These are phyloP conservation scores for Linepithema humile DNA, from an alignment of 1,140 invertebrate species.

Conservation along the genomic window DNA sequence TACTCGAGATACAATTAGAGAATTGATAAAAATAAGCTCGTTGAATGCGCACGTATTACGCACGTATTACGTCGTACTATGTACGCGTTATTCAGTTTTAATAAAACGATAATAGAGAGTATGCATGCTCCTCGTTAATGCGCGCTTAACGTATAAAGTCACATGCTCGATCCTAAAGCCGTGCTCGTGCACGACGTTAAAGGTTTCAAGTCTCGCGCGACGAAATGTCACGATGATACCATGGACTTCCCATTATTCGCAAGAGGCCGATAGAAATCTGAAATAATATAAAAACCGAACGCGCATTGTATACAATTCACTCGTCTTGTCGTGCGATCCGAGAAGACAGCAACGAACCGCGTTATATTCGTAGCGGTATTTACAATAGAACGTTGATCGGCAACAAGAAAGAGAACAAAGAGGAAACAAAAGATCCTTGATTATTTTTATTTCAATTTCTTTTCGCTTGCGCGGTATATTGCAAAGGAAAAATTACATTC, in stretches of 20 bases:
- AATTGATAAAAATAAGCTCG: constrained; percentile 47
- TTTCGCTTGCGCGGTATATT: constrained; percentile 22
- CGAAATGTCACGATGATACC: constrained; percentile 65
- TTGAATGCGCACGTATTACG: not conserved
- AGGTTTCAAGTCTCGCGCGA: constrained; percentile 59
- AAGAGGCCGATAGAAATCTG: constrained; percentile 20
- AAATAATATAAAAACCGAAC: constrained; percentile 38
- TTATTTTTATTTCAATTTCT: constrained; percentile 53
- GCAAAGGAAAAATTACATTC: constrained; percentile 32
- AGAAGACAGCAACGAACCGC: constrained; percentile 24
- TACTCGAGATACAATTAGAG: constrained; percentile 50
- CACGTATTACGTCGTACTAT: constrained; percentile 20
- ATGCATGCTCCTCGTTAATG: constrained; percentile 3
- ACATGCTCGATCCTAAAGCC: not conserved
- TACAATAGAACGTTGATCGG: constrained; percentile 58
- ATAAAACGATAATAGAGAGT: constrained; percentile 10
- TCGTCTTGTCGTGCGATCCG: constrained; percentile 4
- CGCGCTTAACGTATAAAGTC: not conserved
- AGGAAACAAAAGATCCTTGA: constrained; percentile 50
- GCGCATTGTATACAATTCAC: not conserved
- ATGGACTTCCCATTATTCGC: constrained; percentile 50
- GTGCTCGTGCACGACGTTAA: constrained; percentile 49
- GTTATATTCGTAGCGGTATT: constrained; percentile 3
- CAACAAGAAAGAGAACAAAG: constrained; percentile 43
- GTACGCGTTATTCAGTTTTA: constrained; percentile 37